Conservation (phyloP, 2,797 vertebrate species). For the Echeneis naucrates region DNA sequence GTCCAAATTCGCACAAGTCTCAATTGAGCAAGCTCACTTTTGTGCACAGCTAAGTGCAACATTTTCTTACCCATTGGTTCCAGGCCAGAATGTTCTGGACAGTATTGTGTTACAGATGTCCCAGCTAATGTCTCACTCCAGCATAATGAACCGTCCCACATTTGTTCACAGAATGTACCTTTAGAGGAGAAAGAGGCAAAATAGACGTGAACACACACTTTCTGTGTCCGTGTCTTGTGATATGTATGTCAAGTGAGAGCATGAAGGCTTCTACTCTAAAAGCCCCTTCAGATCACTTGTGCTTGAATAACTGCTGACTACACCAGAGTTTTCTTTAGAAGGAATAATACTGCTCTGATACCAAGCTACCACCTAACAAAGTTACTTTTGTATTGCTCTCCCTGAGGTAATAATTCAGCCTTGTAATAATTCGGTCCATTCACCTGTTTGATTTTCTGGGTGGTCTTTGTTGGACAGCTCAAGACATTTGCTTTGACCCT, state of each 20-base stretch:
- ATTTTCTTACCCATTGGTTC: constrained; percentile 85
- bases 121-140: constrained; percentile 93
- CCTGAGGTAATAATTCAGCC: constrained; percentile 42
- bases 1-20: constrained; percentile 15
- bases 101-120: constrained; percentile 85
- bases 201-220: background rate
- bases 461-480: constrained; percentile 61
- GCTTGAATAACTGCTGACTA: background rate
- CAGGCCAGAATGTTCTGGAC: constrained; percentile 88
- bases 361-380: constrained; percentile 1
- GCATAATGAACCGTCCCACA: constrained; percentile 95
- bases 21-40: constrained; percentile 3
- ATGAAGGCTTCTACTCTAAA: constrained; percentile 2
- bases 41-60: background rate
- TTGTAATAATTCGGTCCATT: constrained; percentile 40
- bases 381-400: constrained; percentile 12
- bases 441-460: constrained; percentile 81
- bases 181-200: background rate
- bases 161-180: constrained; percentile 89
- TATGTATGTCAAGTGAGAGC: background rate
- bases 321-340: constrained; percentile 9
- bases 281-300: background rate
- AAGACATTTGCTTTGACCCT: constrained; percentile 80
- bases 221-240: constrained; percentile 7
- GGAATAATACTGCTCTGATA: constrained; percentile 8